These are phyloP conservation scores for Nibea coibor DNA, from an alignment of 2,113 vertebrate species.

Conservation along the genomic window DNA sequence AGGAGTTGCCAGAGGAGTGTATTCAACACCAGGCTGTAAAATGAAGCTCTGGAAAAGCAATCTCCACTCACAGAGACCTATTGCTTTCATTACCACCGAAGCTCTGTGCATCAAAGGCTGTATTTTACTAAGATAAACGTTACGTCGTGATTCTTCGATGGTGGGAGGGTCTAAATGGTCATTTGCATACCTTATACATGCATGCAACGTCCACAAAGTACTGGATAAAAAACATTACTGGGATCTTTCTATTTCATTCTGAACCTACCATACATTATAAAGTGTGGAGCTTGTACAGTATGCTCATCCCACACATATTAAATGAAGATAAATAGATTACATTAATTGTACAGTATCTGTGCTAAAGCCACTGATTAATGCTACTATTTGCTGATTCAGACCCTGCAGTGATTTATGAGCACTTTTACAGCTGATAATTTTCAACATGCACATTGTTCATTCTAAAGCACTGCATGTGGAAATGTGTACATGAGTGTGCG, in stretches of 20 bases:
- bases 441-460: conserved; percentile 60
- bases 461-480: conserved; percentile 7
- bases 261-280: conserved; percentile 36
- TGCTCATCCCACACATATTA: conserved; percentile 46
- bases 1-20: conserved; percentile 77
- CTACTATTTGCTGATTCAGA: conserved; percentile 73
- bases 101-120: conserved; percentile 69
- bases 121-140: conserved; percentile 77
- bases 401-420: conserved; percentile 72
- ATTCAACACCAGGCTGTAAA: conserved; percentile 75
- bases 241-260: conserved; percentile 38
- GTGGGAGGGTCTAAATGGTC: conserved; percentile 60
- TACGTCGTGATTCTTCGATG: conserved; percentile 35
- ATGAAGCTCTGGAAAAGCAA: conserved; percentile 82
- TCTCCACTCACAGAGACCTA: conserved; percentile 78
- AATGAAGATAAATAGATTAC: conserved; percentile 78
- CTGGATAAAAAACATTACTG: conserved; percentile 35
- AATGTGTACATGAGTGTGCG: not conserved
- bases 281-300: conserved; percentile 28
- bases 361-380: conserved; percentile 76
- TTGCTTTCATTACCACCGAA: conserved; percentile 77
- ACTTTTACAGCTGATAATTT: conserved; percentile 76
- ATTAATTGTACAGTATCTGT: conserved; percentile 74
- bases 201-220: conserved; percentile 28
- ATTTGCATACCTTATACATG: conserved; percentile 66